A percentile compares a stretch with the other conserved stretches of the same genome.
Evolutionary conservation across 53 echinoderm and acorn worm species (phyloP).

Genomic region (Luidia sarsii): DNA sequence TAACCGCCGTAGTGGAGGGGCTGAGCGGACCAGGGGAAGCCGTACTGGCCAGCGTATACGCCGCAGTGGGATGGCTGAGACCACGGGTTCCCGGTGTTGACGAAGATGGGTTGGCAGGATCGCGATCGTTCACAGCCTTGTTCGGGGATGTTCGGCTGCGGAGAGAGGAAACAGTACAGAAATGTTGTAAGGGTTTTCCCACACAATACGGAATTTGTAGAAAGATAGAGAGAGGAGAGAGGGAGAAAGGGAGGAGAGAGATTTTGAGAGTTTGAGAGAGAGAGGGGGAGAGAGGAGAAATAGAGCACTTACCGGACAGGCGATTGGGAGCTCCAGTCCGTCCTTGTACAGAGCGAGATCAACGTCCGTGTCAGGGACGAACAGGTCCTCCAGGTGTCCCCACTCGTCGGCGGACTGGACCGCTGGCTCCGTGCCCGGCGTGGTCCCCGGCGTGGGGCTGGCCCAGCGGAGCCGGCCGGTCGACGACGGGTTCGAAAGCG

Average conservation of each 20-base stretch:
- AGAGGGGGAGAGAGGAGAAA: neutral
- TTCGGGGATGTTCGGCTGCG: too few relatives aligned
- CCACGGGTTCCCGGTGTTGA: too few relatives aligned
- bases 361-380: conserved; percentile 43
- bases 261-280: neutral
- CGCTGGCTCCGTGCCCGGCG: neutral
- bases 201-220: too few relatives aligned
- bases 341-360: conserved; percentile 41
- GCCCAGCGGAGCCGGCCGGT: neutral
- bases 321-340: neutral
- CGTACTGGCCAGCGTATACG: neutral
- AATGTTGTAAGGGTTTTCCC: too few relatives aligned
- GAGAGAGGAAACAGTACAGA: too few relatives aligned
- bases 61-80: too few relatives aligned
- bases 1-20: neutral
- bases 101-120: too few relatives aligned
- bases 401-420: conserved; percentile 36
- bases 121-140: too few relatives aligned
- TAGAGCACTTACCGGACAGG: neutral
- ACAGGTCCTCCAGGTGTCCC: conserved; percentile 37
- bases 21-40: neutral
- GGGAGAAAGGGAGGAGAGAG: too few relatives aligned
- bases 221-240: too few relatives aligned
- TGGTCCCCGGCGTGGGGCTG: conserved; percentile 25
- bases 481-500: neutral